Evolutionary conservation across 2,888 invertebrate genomes (phyloP).

Genomic region (Xanthostigma xanthostigma): DNA sequence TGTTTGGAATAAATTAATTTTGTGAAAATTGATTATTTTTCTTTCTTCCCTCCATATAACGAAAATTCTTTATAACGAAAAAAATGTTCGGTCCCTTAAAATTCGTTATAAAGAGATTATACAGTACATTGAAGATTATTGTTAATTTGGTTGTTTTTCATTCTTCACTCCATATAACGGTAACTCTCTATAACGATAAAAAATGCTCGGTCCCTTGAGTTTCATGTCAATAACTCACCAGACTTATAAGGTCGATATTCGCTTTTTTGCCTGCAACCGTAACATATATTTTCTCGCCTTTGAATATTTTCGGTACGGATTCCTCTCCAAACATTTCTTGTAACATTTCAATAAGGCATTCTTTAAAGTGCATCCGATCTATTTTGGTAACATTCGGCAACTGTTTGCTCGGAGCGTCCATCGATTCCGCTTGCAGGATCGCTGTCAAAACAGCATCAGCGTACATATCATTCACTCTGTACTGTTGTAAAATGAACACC

Average conservation of each 20-base stretch:
- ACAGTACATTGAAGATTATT: too few relatives aligned
- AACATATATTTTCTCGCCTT: conserved; percentile 75
- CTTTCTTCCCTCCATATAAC: too few relatives aligned
- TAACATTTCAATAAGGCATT: conserved; percentile 76
- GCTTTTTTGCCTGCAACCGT: conserved; percentile 74
- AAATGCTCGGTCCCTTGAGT: too few relatives aligned
- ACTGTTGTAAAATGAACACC: too few relatives aligned
- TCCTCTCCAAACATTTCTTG: conserved; percentile 94
- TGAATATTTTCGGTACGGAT: conserved; percentile 84
- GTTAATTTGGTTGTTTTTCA: too few relatives aligned
- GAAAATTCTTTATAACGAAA: too few relatives aligned
- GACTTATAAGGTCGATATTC: conserved; percentile 64
- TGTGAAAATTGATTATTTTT: too few relatives aligned
- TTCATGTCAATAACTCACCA: conserved; percentile 36
- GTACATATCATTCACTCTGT: conserved; percentile 81
- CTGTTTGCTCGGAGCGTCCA: conserved; percentile 45
- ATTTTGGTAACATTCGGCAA: conserved; percentile 52
- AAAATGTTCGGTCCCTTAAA: too few relatives aligned
- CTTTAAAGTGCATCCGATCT: conserved; percentile 84
- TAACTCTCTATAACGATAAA: too few relatives aligned
- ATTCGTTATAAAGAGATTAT: too few relatives aligned
- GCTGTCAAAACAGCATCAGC: conserved; percentile 89
- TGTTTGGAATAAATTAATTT: too few relatives aligned
- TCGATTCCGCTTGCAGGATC: conserved; percentile 65
- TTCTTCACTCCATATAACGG: too few relatives aligned